Percentiles rank a stretch among this genome's conserved stretches.
Evolutionary conservation across 2,888 invertebrate species (phyloP).

Genomic region (Hydropsyche betteni): DNA sequence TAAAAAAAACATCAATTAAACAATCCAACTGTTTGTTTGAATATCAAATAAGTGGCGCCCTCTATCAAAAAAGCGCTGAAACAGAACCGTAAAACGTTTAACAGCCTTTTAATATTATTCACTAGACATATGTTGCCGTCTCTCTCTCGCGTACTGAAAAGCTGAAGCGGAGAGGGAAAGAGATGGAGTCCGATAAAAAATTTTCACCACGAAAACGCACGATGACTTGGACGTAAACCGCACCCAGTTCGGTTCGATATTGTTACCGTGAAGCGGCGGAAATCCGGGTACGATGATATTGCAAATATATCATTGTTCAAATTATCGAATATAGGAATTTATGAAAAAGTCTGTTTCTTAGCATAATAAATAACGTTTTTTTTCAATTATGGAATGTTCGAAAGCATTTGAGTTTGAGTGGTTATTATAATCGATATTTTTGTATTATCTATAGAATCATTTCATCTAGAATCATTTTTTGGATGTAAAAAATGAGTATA

Average conservation of each 20-base stretch:
- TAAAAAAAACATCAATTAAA: background rate
- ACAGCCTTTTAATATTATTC: constrained; percentile 49
- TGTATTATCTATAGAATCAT: too few relatives aligned
- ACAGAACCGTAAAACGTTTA: constrained; percentile 46
- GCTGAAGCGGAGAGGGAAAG: constrained; percentile 22
- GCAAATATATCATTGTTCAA: too few relatives aligned
- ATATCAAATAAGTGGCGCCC: constrained; percentile 46
- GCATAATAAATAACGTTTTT: too few relatives aligned
- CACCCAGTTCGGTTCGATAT: constrained; percentile 10
- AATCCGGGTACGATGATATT: too few relatives aligned
- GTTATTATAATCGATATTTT: too few relatives aligned
- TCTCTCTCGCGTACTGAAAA: constrained; percentile 35
- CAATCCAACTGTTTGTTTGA: constrained; percentile 5
- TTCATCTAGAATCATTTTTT: too few relatives aligned
- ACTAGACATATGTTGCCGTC: constrained; percentile 39
- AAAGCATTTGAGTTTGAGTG: too few relatives aligned
- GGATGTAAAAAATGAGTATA: too few relatives aligned
- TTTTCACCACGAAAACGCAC: constrained; percentile 41
- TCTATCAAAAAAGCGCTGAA: constrained; percentile 47
- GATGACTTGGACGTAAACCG: constrained; percentile 34
- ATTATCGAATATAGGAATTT: too few relatives aligned
- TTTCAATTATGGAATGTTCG: too few relatives aligned
- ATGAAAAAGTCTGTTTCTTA: too few relatives aligned
- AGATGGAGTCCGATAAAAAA: constrained; percentile 34
- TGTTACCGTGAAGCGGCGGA: too few relatives aligned